Evolutionary conservation across 2,797 vertebrate species (phyloP), one percentile per base, ranked within the genome.

Genomic region (Cossypha dichroa): DNA sequence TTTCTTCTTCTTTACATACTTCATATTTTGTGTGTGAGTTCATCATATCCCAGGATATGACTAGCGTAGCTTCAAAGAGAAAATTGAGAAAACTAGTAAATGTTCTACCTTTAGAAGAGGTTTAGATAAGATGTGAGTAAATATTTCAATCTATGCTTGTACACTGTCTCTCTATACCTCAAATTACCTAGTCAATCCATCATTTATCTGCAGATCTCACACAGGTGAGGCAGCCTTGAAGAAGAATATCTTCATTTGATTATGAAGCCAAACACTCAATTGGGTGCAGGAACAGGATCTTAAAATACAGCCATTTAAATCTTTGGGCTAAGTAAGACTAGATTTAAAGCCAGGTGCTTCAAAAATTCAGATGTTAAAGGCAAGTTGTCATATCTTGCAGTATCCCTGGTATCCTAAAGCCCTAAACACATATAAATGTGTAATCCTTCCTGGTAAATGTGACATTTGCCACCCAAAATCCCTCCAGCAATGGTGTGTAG

Each of bases 91-190:
- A 49, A 49, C 25, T 43, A 51, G 41, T 56, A 70, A 82, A 76
- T 74, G 17, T 87, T 82, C 68, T 77, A 51, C 25, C 41, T 89
- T 77, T 74, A 68, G 34, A 85, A 87, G 51, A 20, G 77, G 38
- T 85, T 95, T 54, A 79, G 74, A 79, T 88, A 56, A 87, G 41
- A 40, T 68, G 16, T 93, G 46, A 85, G 60, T 80, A 94, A 93
- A 83, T 77, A 83, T 56, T 93, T 93, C 81, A 85, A 66, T 87
- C 72, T 70, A 17, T 80, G 56, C 60, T 90, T 36, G 26, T 69
- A 89, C 63, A 70, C 38, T 49, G 23, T 89, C 40, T 91, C 52
- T 88, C 73, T 83, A 45, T 79, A 56, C 36, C 69, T 80, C n/a
- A 26, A 91, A 94, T 88, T 91, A 75, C 38, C 70, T 56, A 60